A percentile compares a stretch with the other conserved stretches of the same genome.
phyloP scores from a whole-genome alignment of 2,113 vertebrate genomes.

The Ia io region DNA sequence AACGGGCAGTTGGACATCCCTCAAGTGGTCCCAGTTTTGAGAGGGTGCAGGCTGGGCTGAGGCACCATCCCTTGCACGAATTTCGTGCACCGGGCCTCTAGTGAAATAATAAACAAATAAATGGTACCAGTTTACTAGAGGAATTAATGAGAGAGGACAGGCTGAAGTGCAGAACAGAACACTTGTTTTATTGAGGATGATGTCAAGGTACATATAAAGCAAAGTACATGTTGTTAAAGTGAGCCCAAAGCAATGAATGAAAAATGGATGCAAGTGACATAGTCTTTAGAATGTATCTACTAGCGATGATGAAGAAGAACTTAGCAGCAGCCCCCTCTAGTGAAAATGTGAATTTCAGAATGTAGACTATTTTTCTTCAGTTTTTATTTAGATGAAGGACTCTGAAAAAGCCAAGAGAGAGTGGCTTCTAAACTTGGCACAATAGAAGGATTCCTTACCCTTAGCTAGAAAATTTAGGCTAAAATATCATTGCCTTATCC shows the following conservation, averaged over 20 bases:
- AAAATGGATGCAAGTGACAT: not conserved
- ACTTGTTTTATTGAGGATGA: not conserved
- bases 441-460: not conserved
- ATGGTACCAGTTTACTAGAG: not conserved
- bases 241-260: not conserved
- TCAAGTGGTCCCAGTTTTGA: too few species aligned
- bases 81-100: too few species aligned
- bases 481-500: not conserved
- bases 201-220: not conserved
- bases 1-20: too few species aligned
- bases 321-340: not conserved
- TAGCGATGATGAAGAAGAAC: not conserved
- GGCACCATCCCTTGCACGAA: too few species aligned
- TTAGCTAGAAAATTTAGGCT: not conserved
- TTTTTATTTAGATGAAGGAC: conserved; percentile 11
- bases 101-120: not conserved
- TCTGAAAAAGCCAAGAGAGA: not conserved
- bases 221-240: not conserved
- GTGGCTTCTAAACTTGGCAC: not conserved
- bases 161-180: not conserved
- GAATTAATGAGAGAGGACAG: conserved; percentile 1
- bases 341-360: conserved; percentile 27
- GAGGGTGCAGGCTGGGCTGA: too few species aligned
- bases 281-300: not conserved
- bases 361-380: not conserved